These are phyloP conservation scores for Antrozous pallidus DNA, from an alignment of 2,797 vertebrate genomes.

Conservation along the genomic window DNA sequence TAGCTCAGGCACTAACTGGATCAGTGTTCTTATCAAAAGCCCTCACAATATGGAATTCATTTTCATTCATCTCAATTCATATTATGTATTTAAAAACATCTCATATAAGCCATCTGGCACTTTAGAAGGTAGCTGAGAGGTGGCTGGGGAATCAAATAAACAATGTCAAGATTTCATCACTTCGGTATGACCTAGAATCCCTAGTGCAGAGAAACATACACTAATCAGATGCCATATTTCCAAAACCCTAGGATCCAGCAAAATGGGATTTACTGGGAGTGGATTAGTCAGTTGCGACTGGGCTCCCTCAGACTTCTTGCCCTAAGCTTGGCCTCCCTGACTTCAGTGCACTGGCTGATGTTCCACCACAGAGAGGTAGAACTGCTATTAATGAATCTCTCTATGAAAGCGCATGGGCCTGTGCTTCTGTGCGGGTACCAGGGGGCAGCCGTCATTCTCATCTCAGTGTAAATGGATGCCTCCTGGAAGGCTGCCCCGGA, in stretches of 20 bases:
- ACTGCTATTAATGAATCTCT: too few species aligned
- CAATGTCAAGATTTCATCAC: slow-evolving; percentile 28
- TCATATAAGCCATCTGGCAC: slow-evolving; percentile 35
- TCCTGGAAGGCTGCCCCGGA: not conserved
- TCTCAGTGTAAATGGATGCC: not conserved
- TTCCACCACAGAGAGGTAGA: not conserved
- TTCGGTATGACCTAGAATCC: not conserved
- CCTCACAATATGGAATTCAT: slow-evolving; percentile 48
- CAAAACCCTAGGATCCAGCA: not conserved
- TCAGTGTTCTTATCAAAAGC: slow-evolving; percentile 53
- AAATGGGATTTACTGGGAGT: not conserved
- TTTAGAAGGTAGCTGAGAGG: slow-evolving; percentile 17
- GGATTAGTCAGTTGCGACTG: not conserved
- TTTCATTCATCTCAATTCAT: slow-evolving; percentile 56
- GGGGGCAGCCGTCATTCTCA: not conserved
- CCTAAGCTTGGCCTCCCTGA: not conserved
- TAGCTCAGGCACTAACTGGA: not conserved
- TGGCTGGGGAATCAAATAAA: slow-evolving; percentile 53
- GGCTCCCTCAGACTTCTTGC: not conserved
- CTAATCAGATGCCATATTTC: not conserved
- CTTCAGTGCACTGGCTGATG: not conserved
- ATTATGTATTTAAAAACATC: slow-evolving; percentile 57
- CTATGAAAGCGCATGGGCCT: not conserved
- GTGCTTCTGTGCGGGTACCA: not conserved
- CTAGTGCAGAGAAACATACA: not conserved